phyloP scores from a whole-genome alignment of 2,113 vertebrate genomes.

The Equus quagga region DNA sequence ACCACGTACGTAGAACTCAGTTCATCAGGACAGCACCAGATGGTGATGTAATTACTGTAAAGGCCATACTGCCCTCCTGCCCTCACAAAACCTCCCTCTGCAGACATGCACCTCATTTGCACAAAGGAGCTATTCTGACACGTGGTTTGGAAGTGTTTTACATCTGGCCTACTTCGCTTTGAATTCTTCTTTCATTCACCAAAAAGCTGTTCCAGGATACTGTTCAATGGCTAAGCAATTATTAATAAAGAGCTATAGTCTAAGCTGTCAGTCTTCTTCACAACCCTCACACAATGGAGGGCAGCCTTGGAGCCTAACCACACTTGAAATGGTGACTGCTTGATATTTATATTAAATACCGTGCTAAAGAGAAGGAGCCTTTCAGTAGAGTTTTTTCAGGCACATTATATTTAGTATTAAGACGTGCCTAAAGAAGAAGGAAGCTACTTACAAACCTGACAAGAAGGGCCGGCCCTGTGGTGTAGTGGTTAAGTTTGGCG shows the following conservation, averaged over 20 bases:
- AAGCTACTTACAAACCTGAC: background rate
- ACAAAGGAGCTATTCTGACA: background rate
- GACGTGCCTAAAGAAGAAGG: background rate
- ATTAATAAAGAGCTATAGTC: background rate
- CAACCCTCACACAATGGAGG: background rate
- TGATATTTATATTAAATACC: background rate
- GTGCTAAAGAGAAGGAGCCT: background rate
- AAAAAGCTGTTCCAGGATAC: slow-evolving; percentile 19
- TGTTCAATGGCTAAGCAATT: slow-evolving; percentile 27
- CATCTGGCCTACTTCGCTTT: slow-evolving; percentile 45
- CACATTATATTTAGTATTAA: slow-evolving; percentile 42
- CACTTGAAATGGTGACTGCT: background rate
- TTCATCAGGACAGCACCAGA: background rate
- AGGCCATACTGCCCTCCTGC: background rate
- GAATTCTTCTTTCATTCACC: slow-evolving; percentile 43
- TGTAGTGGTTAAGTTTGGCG: no score
- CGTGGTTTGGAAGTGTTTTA: slow-evolving; percentile 6
- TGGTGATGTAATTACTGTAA: background rate
- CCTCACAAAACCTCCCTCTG: background rate
- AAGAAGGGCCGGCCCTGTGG: background rate
- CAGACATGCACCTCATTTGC: background rate
- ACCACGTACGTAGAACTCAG: background rate
- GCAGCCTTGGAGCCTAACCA: background rate
- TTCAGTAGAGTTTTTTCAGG: background rate
- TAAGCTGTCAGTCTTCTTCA: background rate